Evolutionary conservation across 2,888 invertebrate genomes (phyloP), one percentile per base, ranked within the genome.

Genomic region (Stenurella melanura): DNA sequence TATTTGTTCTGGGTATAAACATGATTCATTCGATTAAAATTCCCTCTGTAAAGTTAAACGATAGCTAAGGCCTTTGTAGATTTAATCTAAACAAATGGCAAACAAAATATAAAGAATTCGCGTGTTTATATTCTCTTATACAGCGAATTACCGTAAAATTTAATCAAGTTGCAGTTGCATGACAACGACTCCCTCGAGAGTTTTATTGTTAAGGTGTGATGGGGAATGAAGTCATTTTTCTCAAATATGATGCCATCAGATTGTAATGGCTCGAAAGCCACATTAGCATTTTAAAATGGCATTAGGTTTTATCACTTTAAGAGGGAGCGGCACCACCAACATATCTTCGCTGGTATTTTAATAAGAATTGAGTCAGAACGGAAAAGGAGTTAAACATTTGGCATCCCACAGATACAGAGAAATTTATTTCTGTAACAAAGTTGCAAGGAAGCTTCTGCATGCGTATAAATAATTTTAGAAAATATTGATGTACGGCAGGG

Each of bases 81-180:
- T 64, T 66, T 77, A 74, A 63, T 74, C 66, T 57, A 19, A 64
- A 64, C 74, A 74, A 64, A 71, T 69, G 61, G 57, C 63, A 56
- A 54, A 73, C 71, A 66, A 42, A 66, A 73, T 56, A 66, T 60
- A 42, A 42, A 64, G 58, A 21, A n/a, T 64, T 50, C 67, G 34
- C 68, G 64, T 73, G 67, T 77, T 72, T 77, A 73, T 74, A 71
- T 76, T 76, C 73, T 67, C 70, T 76, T 74, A 78, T 74, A 71
- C 69, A 56, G 63, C 42, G 72, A 77, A 79, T 80, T 78, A 80
- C 57, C 77, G 78, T 77, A 74, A 78, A 79, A 80, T 80, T 79
- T 80, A 80, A 79, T 80, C 80, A 80, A 79, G 74, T 73, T 79
- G 78, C 78, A 74, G 76, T 80, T 78, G 78, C 79, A 80, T 76